Evolutionary conservation across 2,113 vertebrate genomes (phyloP).

Genomic region (Phrynosoma blainvillii): DNA sequence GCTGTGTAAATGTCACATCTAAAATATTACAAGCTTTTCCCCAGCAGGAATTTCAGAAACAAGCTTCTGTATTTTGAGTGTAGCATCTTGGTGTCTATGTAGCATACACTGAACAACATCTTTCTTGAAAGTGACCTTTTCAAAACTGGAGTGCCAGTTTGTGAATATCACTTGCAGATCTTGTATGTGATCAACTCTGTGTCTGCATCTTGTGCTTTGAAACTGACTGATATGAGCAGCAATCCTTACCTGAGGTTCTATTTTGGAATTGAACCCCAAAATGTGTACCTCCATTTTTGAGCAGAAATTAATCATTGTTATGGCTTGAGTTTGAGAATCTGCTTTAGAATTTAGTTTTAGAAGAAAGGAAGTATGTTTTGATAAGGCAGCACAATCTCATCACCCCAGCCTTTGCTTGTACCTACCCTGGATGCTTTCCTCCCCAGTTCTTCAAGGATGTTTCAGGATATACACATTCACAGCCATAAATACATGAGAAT

Average conservation of each 20-base stretch:
- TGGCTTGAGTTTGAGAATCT: not conserved
- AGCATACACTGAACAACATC: not conserved
- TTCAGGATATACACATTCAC: not conserved
- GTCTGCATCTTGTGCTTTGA: not conserved
- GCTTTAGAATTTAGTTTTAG: not conserved
- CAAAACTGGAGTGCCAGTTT: not conserved
- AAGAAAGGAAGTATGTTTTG: not conserved
- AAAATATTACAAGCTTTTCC: constrained; percentile 1
- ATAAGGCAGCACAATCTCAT: not conserved
- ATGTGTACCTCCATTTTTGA: not conserved
- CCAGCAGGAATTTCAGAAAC: constrained; percentile 2
- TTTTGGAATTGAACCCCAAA: not conserved
- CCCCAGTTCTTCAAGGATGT: not conserved
- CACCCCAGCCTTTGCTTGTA: not conserved
- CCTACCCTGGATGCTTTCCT: not conserved
- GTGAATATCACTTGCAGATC: not conserved
- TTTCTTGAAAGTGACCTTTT: constrained; percentile 1
- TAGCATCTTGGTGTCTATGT: not conserved
- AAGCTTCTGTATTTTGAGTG: not conserved
- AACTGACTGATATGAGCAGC: not conserved
- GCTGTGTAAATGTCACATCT: not conserved
- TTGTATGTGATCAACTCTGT: not conserved
- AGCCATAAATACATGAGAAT: not conserved
- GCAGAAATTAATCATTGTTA: not conserved
- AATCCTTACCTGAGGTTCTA: not conserved